Percentiles rank a stretch among this genome's conserved stretches.
Evolutionary conservation across 2,888 invertebrate genomes (phyloP).

Genomic region (Galerucella pusilla): DNA sequence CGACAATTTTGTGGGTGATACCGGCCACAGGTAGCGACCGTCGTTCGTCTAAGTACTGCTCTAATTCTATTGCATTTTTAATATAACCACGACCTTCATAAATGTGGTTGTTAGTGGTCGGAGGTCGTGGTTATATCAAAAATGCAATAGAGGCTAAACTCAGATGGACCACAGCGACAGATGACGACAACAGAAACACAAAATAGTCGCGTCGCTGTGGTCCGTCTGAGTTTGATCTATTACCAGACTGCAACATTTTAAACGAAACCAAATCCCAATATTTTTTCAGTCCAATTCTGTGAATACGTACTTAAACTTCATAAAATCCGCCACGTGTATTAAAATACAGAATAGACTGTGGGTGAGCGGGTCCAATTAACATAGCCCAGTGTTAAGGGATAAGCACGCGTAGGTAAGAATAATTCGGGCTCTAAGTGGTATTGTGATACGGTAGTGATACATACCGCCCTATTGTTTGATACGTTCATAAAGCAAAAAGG

Average conservation of each 20-base stretch:
- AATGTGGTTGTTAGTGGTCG: no score
- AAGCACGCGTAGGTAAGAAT: conserved; percentile 57
- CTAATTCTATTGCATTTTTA: no score
- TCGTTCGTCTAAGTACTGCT: no score
- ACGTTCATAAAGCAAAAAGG: conserved; percentile 36
- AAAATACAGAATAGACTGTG: conserved; percentile 36
- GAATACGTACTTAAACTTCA: background rate
- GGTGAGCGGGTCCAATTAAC: conserved; percentile 59
- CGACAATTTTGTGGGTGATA: no score
- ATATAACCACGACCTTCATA: no score
- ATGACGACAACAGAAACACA: no score
- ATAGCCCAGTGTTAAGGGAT: conserved; percentile 42
- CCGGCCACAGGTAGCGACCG: no score
- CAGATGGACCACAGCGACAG: no score
- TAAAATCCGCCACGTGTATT: conserved; percentile 44
- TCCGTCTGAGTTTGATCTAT: no score
- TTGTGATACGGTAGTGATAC: conserved; percentile 61
- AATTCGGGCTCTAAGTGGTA: conserved; percentile 57
- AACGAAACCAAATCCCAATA: background rate
- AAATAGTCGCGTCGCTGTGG: no score
- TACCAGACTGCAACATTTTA: background rate
- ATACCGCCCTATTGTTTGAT: conserved; percentile 51
- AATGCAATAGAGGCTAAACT: no score
- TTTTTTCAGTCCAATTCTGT: conserved; percentile 6
- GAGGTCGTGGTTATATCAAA: no score